Evolutionary conservation across 2,113 vertebrate species (phyloP), one percentile per base, ranked within the genome.

Genomic region (Macaca mulatta): DNA sequence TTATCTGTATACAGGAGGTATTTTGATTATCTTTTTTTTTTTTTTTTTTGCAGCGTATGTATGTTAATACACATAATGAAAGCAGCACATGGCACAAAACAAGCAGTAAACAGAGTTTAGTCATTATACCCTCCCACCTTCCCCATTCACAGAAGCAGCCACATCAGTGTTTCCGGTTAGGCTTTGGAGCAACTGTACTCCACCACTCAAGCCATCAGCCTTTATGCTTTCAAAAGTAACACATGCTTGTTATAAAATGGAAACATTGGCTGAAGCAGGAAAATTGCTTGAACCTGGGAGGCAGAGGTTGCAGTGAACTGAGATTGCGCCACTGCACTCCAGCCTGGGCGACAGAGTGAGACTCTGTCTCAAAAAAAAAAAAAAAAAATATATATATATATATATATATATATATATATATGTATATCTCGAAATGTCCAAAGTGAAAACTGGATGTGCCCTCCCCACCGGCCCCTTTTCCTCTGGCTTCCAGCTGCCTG

Each of bases 91-190:
- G 32, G n/a, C n/a, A 55, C 25, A 20, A 64, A 50, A 48, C 17
- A n/a, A 81, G 11, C 25, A 78, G 32, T 2, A 1, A 18, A 2
- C 35, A 13, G 18, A 3, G 16, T 10, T 35, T 22, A 55, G 38
- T 48, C 83, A 14, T 48, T 52, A 12, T 52, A 35, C 67, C 67
- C 40, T 13, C 8, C 8, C 16, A 8, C 17, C 43, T 35, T 20
- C 27, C 59, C 25, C 22, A 3, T 45, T 32, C 69, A 40, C 5
- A 50, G 79, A 40, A 38, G 17, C 23, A 3, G 12, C 20, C 67
- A 25, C 25, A 1, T 52, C 30, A 10, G 11, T 48, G 23, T n/a
- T 30, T 8, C 13, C 0, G 1, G n/a, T 22, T 13, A 20, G 45
- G 25, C 38, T 70, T 30, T 2, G 5, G 3, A 40, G 13, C 40